Percentiles rank a stretch among this genome's conserved stretches.
Conservation (phyloP, 2,797 vertebrate species). For the Vireo griseus region DNA sequence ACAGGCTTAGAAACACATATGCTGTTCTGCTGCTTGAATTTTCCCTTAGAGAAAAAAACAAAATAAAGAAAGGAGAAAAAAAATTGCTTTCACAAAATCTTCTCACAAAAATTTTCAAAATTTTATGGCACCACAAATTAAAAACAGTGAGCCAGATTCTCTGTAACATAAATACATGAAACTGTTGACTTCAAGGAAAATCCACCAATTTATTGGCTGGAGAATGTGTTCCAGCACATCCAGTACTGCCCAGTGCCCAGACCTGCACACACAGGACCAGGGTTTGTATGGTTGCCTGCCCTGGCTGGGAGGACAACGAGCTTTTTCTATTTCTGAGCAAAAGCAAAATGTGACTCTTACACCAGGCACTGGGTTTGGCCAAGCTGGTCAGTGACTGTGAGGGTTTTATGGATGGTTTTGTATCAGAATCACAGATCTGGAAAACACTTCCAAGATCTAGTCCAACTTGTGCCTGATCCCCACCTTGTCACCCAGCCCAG, state of each 20-base stretch:
- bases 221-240: neutral
- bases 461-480: neutral
- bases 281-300: neutral
- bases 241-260: neutral
- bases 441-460: neutral
- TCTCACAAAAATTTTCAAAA: neutral
- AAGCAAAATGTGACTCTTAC: neutral
- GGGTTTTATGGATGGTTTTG: neutral
- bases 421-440: neutral
- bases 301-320: neutral
- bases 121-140: conserved; percentile 21
- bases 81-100: neutral
- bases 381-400: neutral
- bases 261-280: neutral
- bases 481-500: neutral
- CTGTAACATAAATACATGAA: neutral
- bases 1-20: neutral
- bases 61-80: neutral
- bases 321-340: neutral
- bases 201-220: neutral
- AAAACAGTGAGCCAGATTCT: conserved; percentile 8
- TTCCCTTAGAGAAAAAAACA: neutral
- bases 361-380: neutral
- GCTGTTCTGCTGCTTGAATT: neutral
- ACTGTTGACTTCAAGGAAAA: conserved; percentile 26